Percentiles rank a stretch among this genome's conserved stretches.
Conservation (phyloP, 2,797 vertebrate genomes). For the Pseudochaenichthys georgianus region DNA sequence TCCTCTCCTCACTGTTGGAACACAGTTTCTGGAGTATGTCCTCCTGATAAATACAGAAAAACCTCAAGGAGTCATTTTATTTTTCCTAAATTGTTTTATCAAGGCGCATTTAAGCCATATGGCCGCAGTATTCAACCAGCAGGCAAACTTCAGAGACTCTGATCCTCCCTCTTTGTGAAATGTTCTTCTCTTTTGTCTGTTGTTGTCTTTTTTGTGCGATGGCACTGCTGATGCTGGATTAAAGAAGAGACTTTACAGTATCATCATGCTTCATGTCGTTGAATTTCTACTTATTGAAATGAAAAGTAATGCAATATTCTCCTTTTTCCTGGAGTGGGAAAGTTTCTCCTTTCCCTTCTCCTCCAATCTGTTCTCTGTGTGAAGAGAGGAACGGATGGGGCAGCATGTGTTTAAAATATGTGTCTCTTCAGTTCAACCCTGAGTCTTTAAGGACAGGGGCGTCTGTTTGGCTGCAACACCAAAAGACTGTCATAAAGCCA, state of each 20-base stretch:
- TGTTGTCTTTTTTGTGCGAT: constrained; percentile 68
- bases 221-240: constrained; percentile 81
- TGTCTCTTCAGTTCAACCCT: constrained; percentile 63
- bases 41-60: constrained; percentile 3
- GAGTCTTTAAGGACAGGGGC: constrained; percentile 69
- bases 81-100: constrained; percentile 6
- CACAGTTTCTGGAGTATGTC: constrained; percentile 12
- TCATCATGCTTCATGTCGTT: constrained; percentile 19
- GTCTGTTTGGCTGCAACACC: constrained; percentile 81
- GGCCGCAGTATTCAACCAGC: constrained; percentile 27
- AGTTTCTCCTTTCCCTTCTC: constrained; percentile 21
- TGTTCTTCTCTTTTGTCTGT: constrained; percentile 41
- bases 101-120: constrained; percentile 45
- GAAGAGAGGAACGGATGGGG: constrained; percentile 47
- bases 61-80: not conserved
- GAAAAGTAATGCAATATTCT: not conserved
- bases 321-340: not conserved
- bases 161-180: constrained; percentile 33
- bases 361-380: constrained; percentile 54
- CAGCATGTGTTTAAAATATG: constrained; percentile 84
- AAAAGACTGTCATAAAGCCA: constrained; percentile 80
- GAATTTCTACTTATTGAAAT: constrained; percentile 6
- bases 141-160: constrained; percentile 24
- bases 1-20: constrained; percentile 18
- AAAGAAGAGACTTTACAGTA: constrained; percentile 79